Evolutionary conservation across 2,797 vertebrate species (phyloP), one percentile per base, ranked within the genome.

Genomic region (Tapera naevia): DNA sequence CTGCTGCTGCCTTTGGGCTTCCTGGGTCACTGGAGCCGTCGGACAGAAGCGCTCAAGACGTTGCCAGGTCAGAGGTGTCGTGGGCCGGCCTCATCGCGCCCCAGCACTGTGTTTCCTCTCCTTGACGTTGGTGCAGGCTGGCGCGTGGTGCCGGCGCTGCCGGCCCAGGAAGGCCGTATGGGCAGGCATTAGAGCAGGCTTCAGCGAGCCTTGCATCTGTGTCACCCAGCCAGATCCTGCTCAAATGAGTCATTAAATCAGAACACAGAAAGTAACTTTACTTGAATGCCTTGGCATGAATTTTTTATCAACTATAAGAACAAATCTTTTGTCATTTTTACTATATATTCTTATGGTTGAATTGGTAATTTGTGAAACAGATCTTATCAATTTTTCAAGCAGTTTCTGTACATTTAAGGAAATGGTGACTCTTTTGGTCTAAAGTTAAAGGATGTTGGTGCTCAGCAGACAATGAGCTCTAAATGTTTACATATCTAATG

Each of bases 261-360:
- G 98, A 99, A 99, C 99, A 99, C 98, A 99, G 99, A 99, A 99
- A 99, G 98, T 98, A 99, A 99, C 99, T 99, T 99, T 99, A 99
- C 98, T 99, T 99, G 98, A 99, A 99, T 98, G 99, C 98, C 97
- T 98, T 97, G 80, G 88, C 98, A 99, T 99, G 92, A 99, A 99
- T 99, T 98, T 99, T 99, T 99, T 97, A 99, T 99, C 96, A 97
- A 95, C 97, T 97, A 95, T 98, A 98, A 99, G 98, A 99, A 99
- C 98, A 99, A 99, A 99, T 99, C 98, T 99, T 98, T 99, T 99
- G 98, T 99, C 98, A 95, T 98, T 98, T 98, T 97, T 98, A 98
- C 98, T 98, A 97, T 98, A 97, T 97, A 94, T 91, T 97, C 94
- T 93, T 98, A 97, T 91, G 97, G 98, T 97, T 98, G 98, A 98